Conservation (phyloP, 1,140 invertebrate species). For the Steinernema feltiae region DNA sequence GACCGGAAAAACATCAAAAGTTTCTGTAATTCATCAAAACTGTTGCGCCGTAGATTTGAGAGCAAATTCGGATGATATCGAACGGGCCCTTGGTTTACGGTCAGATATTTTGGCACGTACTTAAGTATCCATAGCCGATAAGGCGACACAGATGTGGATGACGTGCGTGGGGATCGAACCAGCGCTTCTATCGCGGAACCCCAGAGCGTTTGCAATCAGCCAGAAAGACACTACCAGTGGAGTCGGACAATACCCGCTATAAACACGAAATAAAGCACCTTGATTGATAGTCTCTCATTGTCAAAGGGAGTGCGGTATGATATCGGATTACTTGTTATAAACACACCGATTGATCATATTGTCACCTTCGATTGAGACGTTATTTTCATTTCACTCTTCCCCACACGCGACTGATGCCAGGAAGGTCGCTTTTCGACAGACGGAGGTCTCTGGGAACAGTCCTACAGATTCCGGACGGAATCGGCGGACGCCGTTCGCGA, state of each 20-base stretch:
- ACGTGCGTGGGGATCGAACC: constrained; percentile 2
- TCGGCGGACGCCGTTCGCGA: neutral
- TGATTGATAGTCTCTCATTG: neutral
- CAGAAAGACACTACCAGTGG: neutral
- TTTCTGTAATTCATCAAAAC: neutral
- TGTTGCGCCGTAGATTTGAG: constrained; percentile 4
- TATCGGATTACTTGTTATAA: constrained; percentile 9
- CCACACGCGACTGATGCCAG: neutral
- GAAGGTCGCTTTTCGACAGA: neutral
- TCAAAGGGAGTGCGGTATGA: neutral
- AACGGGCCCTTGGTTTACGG: neutral
- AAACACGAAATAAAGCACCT: neutral
- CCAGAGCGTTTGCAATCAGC: neutral
- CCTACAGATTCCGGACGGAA: neutral
- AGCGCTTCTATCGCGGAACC: neutral
- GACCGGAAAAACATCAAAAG: neutral
- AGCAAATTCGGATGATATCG: neutral
- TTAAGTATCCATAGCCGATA: neutral
- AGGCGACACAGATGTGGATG: constrained; percentile 3
- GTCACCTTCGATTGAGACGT: neutral
- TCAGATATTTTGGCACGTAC: neutral
- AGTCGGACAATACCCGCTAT: neutral
- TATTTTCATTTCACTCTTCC: neutral
- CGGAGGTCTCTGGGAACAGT: neutral
- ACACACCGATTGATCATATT: constrained; percentile 5